phyloP scores from a whole-genome alignment of 2,888 invertebrate genomes.

The Hermaeophaga mercurialis region DNA sequence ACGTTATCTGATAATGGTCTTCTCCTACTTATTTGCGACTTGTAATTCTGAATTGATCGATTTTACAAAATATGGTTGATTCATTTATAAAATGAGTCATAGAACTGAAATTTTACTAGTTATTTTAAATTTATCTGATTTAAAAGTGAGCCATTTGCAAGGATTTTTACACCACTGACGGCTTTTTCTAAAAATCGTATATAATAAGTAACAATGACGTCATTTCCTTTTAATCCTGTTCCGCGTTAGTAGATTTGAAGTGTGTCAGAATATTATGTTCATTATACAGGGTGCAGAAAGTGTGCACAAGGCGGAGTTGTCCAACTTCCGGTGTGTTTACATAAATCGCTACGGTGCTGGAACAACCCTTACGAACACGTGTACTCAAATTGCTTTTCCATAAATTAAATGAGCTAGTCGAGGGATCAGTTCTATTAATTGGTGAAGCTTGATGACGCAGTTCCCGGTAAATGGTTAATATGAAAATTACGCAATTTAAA shows the following conservation, averaged over 20 bases:
- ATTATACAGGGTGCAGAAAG: slow-evolving; percentile 35
- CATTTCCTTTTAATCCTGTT: slow-evolving; percentile 24
- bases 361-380: slow-evolving; percentile 43
- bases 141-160: background rate
- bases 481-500: background rate
- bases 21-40: no score
- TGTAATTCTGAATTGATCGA: no score
- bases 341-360: slow-evolving; percentile 37
- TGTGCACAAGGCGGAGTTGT: slow-evolving; percentile 40
- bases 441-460: slow-evolving; percentile 8
- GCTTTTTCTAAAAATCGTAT: background rate
- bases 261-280: slow-evolving; percentile 26
- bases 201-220: slow-evolving; percentile 14
- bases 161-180: slow-evolving; percentile 6
- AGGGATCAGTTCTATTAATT: slow-evolving; percentile 22
- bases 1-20: no score
- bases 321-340: slow-evolving; percentile 40
- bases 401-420: slow-evolving; percentile 28
- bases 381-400: slow-evolving; percentile 33
- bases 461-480: slow-evolving; percentile 13
- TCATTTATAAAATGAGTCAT: no score
- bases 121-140: background rate
- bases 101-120: no score
- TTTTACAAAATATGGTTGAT: no score
- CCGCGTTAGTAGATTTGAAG: slow-evolving; percentile 28